Evolutionary conservation across 1,140 invertebrate genomes (phyloP), one percentile per base, ranked within the genome.

Genomic region (Ridgeia piscesae): DNA sequence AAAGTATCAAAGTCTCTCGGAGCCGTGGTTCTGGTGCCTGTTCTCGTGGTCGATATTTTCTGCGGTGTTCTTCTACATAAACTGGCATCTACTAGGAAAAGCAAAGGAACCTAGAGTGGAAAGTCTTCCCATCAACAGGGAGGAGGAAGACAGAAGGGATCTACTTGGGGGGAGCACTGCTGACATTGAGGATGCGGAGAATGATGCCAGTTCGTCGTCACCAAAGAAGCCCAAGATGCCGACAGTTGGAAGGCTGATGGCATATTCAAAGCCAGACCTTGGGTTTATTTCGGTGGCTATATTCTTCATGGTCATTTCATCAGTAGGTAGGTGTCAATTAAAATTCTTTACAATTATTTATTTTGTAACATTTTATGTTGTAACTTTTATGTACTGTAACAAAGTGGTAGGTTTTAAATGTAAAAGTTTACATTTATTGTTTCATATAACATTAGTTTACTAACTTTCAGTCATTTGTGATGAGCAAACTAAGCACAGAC

Each of bases 41-140:
- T 92, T 92, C n/a, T 35, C 88, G 0, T 92, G 92, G 92, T 89
- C 89, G 27, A 34, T 89, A 35, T 89, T 92, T 27, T 42, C 89
- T 17, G 89, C 92, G 4, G 31, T 92, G 8, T 31, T 88, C 27
- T 92, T 92, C 89, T 90, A 35, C 14, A 33, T 90, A 2, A 34
- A 89, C 88, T 92, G 89, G 77, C 77, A 77, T 21, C 58, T 77
- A 21, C 58, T 77, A 77, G 58, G 58, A 21, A 77, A 77, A 21
- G 27, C 2, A 21, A 21, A 21, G 17, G 58, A 77, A 77, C 8
- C 48, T 21, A 50, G 21, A 21, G 21, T 21, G 48, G 58, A 2
- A 77, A 27, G 11, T 27, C 58, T 77, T 31, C 58, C 58, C 2
- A 77, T 21, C 58, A 77, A 77, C 58, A 4, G 0, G 8, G 58